Evolutionary conservation across 2,888 invertebrate genomes (phyloP), one percentile per base, ranked within the genome.

Genomic region (Mallateleia sp.): DNA sequence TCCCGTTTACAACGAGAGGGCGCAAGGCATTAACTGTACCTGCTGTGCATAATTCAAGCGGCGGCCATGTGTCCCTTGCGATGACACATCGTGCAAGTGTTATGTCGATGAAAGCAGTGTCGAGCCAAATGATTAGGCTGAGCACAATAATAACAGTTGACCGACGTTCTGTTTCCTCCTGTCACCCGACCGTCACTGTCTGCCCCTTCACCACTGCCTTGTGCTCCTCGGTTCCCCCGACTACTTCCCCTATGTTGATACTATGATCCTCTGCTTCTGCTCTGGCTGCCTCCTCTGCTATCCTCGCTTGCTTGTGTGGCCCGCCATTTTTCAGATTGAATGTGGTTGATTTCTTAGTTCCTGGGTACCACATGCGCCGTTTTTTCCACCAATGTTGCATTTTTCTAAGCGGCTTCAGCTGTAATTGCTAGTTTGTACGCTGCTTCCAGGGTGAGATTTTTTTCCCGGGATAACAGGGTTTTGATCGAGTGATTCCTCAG

Each of bases 321-420:
- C n/a, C 18, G n/a, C 66, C 24, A 20, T 1, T 20, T 47, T 24
- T 20, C 28, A 28, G 11, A 38, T 38, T 38, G 38, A 38, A 38
- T 8, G 8, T 7, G 5, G 32, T 32, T 32, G 32, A 32, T 8
- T 8, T 32, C 32, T 5, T 5, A 7, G 32, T 5, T 32, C 5
- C 8, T 32, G 32, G 32, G 8, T n/a, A 32, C 32, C 8, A 32
- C 8, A 32, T 5, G 32, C 32, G 32, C 32, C 64, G 34, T 3
- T 15, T 54, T 69, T 14, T 69, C 54, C 20, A 28, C 6, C 6
- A 60, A 58, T 20, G 60, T 32, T 5, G 74, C 74, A 32, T 74
- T 75, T 22, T 75, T 62, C 38, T 75, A 50, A 1, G 75, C 75
- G 1, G 75, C 52, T 54, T 75, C 75, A 5, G 64, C 54, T 20